Percentiles rank a stretch among this genome's conserved stretches.
Evolutionary conservation across 2,888 invertebrate genomes (phyloP).

Genomic region (Drosophila sordidula): DNA sequence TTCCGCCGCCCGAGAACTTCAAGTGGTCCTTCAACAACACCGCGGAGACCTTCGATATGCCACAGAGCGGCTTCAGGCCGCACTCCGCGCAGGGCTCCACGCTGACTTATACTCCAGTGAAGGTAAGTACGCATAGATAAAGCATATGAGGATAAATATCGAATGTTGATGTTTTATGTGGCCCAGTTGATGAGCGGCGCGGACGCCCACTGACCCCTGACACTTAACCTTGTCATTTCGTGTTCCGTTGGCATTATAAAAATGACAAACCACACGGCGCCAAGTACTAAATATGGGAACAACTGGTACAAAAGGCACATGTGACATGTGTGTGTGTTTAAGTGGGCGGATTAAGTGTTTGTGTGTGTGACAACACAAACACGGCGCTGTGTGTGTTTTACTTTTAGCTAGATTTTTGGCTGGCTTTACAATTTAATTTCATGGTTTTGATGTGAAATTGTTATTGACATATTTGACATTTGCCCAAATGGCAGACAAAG

Average conservation of each 20-base stretch:
- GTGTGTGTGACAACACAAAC: no score
- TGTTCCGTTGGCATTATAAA: conserved; percentile 36
- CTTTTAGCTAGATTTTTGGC: conserved; percentile 12
- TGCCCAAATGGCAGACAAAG: conserved; percentile 35
- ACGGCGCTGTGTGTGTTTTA: background rate
- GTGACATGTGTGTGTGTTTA: conserved; percentile 13
- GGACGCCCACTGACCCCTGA: background rate
- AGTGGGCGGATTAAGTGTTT: conserved; percentile 20
- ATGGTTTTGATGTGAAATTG: conserved; percentile 62
- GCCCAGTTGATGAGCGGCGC: conserved; percentile 33
- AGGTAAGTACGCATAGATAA: conserved; percentile 76
- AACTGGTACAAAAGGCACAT: conserved; percentile 17
- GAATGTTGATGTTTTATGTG: conserved; percentile 44
- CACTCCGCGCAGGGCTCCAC: conserved; percentile 87
- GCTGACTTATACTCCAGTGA: conserved; percentile 90
- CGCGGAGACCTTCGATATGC: conserved; percentile 91
- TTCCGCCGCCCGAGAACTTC: conserved; percentile 92
- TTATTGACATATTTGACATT: conserved; percentile 79
- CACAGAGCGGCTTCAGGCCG: conserved; percentile 88
- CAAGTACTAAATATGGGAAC: conserved; percentile 37
- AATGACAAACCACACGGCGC: conserved; percentile 46
- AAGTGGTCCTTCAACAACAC: conserved; percentile 96
- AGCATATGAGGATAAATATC: background rate
- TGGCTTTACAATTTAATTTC: conserved; percentile 54
- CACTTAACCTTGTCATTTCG: conserved; percentile 1